These are phyloP conservation scores for Cottoperca gobio DNA, from an alignment of 2,797 vertebrate genomes.

Conservation along the genomic window DNA sequence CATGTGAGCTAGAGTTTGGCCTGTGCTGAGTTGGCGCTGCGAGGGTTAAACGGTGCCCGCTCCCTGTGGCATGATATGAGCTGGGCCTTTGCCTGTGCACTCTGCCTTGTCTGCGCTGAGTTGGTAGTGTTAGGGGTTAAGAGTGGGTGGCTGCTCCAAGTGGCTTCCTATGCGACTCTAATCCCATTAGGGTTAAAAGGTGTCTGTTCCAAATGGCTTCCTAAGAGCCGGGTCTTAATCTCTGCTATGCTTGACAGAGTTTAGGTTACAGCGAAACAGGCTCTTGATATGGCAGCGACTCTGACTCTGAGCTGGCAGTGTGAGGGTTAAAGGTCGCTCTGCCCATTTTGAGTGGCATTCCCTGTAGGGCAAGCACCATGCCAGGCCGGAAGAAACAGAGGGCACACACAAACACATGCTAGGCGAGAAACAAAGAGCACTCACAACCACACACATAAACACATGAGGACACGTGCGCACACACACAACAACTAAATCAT, in stretches of 20 bases:
- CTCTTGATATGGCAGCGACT: conserved; percentile 38
- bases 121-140: conserved; percentile 65
- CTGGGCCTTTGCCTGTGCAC: conserved; percentile 77
- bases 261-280: conserved; percentile 43
- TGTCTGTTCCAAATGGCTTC: conserved; percentile 74
- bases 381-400: conserved; percentile 65
- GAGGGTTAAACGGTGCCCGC: conserved; percentile 76
- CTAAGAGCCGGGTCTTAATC: conserved; percentile 67
- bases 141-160: conserved; percentile 68
- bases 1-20: conserved; percentile 66
- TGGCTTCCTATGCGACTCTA: conserved; percentile 64
- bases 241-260: conserved; percentile 58
- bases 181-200: conserved; percentile 74
- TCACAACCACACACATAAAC: conserved; percentile 43
- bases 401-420: conserved; percentile 55
- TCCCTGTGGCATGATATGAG: conserved; percentile 79
- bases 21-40: conserved; percentile 66
- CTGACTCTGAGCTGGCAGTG: conserved; percentile 58
- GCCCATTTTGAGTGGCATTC: conserved; percentile 69
- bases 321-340: conserved; percentile 72
- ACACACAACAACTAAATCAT: conserved; percentile 60
- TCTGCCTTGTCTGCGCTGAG: conserved; percentile 68
- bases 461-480: conserved; percentile 18
- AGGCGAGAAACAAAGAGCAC: conserved; percentile 67
- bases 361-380: conserved; percentile 63